Base-by-base conservation (phyloP, 2,888 invertebrate species). In the Cotesia congregata region DNA sequence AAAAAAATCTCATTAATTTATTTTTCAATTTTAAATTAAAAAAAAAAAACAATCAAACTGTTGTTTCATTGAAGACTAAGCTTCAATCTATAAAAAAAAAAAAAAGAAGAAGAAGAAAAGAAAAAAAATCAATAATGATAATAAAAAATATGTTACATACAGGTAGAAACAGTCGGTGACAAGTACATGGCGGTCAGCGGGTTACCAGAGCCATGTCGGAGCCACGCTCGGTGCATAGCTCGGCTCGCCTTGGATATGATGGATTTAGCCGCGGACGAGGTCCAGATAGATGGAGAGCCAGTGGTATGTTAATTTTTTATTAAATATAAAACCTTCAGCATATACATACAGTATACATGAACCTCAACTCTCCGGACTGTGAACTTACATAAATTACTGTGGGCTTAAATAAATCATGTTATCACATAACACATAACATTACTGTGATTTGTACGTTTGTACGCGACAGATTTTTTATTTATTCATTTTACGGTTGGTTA, bases 131-230 rank as follows among this genome's bases (percentile, higher is more conserved):
- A 30, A 30, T 30, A 30, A 30, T 30, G 30, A 30, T 1, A 30
- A 30, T 30, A 30, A 30, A 30, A 30, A 30, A 30, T 67, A 20
- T 67, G 6, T 67, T 0, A 67, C 59, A 67, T 68, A 67, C 30
- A 98, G 98, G 98, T 98, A 78, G 98, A 98, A 91, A 98, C 98
- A 9, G 97, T 98, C 30, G 98, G 98, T 78, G 98, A 98, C 90
- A 98, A 98, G 90, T 98, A 98, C 89, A 98, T 98, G 98, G 97
- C 98, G 0, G 98, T 98, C 0, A 97, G 97, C 83, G 98, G 98
- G 67, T 91, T 98, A 73, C 98, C 98, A 0, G 97, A 98, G 87
- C 95, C 95, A 6, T 97, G 97, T 88, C 93, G 93, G 76, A 94
- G 94, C 61, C 98, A 98, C 87, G 97, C 98, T 12, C 94, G 95